These are phyloP conservation scores for Tanaodytes sp. DNA, from an alignment of 2,888 invertebrate genomes.

Conservation along the genomic window DNA sequence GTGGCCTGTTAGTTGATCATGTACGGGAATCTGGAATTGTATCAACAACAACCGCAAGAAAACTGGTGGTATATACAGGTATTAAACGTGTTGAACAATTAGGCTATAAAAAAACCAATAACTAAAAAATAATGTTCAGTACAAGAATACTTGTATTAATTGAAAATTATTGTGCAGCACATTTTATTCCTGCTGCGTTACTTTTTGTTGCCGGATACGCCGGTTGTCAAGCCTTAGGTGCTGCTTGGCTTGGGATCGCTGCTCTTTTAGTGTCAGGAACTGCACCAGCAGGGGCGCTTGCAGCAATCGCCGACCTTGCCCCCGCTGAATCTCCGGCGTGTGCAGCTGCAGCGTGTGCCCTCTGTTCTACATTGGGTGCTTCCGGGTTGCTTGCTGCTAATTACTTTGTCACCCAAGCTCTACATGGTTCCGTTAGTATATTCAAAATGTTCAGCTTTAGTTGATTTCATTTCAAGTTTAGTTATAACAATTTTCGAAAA, in stretches of 20 bases:
- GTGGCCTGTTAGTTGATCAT: conserved; percentile 76
- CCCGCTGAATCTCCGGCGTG: conserved; percentile 73
- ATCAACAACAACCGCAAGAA: conserved; percentile 76
- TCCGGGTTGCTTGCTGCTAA: conserved; percentile 76
- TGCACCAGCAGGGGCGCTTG: conserved; percentile 76
- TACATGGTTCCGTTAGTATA: conserved; percentile 75
- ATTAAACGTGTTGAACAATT: too few relatives aligned
- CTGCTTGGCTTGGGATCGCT: conserved; percentile 76
- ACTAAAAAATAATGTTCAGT: too few relatives aligned
- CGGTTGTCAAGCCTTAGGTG: conserved; percentile 76
- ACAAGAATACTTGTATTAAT: too few relatives aligned
- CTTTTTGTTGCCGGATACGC: conserved; percentile 77
- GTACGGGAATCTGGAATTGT: conserved; percentile 75
- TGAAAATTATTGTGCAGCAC: too few relatives aligned
- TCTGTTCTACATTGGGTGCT: conserved; percentile 76
- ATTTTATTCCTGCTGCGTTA: conserved; percentile 76
- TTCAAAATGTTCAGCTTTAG: not conserved
- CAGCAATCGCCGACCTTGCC: conserved; percentile 78
- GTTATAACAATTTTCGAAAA: too few relatives aligned
- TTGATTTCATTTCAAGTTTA: too few relatives aligned
- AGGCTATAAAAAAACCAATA: too few relatives aligned
- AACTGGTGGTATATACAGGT: conserved; percentile 77
- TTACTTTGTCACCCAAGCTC: conserved; percentile 76
- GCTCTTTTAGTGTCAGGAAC: conserved; percentile 77
- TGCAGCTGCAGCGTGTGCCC: conserved; percentile 70